Base-by-base conservation (phyloP, 2,888 invertebrate species). In the Eupithecia exiguata region DNA sequence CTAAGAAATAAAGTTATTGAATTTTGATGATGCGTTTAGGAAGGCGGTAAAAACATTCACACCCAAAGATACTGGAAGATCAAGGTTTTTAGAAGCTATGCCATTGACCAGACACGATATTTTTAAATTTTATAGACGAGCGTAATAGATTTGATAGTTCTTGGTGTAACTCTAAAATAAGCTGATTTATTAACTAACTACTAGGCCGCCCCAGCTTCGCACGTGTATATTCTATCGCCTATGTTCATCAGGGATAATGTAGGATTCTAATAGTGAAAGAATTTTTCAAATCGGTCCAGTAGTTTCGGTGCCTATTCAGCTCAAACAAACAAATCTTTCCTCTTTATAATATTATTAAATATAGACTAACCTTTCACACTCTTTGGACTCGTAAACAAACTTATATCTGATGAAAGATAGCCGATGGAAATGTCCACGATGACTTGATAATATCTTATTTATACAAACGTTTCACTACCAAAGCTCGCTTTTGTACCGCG, bases 101-200 rank as follows among this genome's bases (percentile, higher is more conserved):
- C 65, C 71, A 71, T 74, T 74, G 71, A 71, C 69, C 71, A 58
- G 58, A 49, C 43, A 21, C 58, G 58, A n/a, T 71, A 74, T 74
- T 71, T 71, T 49, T 61, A 68, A 63, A 68, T 38, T 49, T 65
- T 71, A 71, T 58, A 43, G 53, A 65, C 38, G 9, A 46, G 62
- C 70, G 68, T 71, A 68, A 70, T 35, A 14, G 5, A 70, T 68
- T 38, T 49, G 25, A 70, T 72, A 40, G 38, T 69, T 69, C 69
- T 30, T 68, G 49, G 68, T 21, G 43, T 61, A 43, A 69, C 14
- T 25, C 66, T 43, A 40, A 66, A 21, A 14, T 40, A 43, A 43
- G 14, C 40, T 14, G 7, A 40, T 21, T 38, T 35, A 35, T n/a
- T 5, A 36, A 63, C 16, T 30, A 30, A n/a, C n/a, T n/a, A n/a